Conservation (phyloP, 2,113 vertebrate species). For the Oenanthe melanoleuca region DNA sequence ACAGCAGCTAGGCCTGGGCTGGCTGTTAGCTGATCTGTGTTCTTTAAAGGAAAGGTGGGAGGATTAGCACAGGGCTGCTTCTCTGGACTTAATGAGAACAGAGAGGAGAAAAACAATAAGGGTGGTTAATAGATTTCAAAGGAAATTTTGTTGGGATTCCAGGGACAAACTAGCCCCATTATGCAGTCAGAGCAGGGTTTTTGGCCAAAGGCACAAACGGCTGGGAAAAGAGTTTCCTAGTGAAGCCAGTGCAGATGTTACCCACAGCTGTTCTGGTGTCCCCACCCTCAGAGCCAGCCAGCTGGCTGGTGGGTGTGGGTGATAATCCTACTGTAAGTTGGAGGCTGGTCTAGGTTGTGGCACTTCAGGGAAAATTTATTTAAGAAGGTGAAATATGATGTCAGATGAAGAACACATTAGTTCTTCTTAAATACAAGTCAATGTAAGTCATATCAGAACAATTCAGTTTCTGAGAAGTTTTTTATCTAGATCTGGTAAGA, state of each 20-base stretch:
- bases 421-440: neutral
- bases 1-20: neutral
- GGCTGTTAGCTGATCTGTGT: neutral
- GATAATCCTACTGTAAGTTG: neutral
- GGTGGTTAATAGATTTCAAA: neutral
- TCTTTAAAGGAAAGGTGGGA: neutral
- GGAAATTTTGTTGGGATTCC: neutral
- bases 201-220: neutral
- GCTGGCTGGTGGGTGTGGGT: accelerated
- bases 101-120: neutral
- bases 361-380: neutral
- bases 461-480: neutral
- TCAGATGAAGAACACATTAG: neutral
- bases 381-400: neutral
- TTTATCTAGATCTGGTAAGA: neutral
- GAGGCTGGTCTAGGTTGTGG: neutral
- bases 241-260: neutral
- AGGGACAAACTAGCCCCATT: neutral
- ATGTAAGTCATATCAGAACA: neutral
- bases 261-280: neutral
- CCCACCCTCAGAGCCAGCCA: neutral
- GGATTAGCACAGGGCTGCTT: neutral
- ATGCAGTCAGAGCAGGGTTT: neutral
- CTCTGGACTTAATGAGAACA: neutral
- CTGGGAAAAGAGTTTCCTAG: neutral